Conservation (phyloP, 2,797 vertebrate species). For the Acanthopagrus latus region DNA sequence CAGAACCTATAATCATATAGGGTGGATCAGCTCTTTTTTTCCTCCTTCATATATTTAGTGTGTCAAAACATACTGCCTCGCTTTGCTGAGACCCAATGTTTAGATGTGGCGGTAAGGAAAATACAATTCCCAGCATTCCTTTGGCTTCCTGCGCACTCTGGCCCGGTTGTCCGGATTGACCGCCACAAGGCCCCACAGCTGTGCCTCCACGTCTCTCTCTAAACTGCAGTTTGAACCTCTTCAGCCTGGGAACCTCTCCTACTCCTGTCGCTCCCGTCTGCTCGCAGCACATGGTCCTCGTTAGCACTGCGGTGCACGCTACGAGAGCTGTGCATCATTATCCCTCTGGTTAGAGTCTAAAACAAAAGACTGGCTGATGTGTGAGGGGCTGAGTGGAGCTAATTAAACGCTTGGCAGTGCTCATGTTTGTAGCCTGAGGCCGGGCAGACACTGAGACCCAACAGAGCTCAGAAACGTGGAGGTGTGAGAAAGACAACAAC, state of each 20-base stretch:
- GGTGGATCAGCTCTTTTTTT: constrained; percentile 74
- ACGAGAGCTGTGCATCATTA: constrained; percentile 63
- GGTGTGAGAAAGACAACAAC: constrained; percentile 42
- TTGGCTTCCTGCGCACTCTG: constrained; percentile 73
- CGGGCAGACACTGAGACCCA: constrained; percentile 7
- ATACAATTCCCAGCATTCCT: constrained; percentile 77
- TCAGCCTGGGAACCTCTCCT: constrained; percentile 48
- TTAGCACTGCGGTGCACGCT: constrained; percentile 65
- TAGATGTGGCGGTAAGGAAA: constrained; percentile 72
- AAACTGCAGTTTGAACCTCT: background rate
- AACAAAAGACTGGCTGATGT: constrained; percentile 70
- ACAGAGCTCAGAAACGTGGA: constrained; percentile 23
- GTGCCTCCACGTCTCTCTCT: background rate
- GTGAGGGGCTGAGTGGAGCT: constrained; percentile 53
- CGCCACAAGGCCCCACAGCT: constrained; percentile 7
- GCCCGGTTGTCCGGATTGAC: constrained; percentile 37
- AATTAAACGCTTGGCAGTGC: constrained; percentile 65
- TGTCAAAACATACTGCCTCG: constrained; percentile 73
- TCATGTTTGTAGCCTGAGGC: constrained; percentile 47
- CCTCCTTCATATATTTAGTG: constrained; percentile 81
- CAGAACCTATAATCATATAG: constrained; percentile 82
- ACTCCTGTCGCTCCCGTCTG: constrained; percentile 47
- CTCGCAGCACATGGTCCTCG: constrained; percentile 70
- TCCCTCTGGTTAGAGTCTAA: constrained; percentile 60
- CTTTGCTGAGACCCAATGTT: constrained; percentile 67